A percentile compares a stretch with the other conserved stretches of the same genome.
Conservation (phyloP, 2,888 invertebrate genomes). For the Leptopilina syphax region DNA sequence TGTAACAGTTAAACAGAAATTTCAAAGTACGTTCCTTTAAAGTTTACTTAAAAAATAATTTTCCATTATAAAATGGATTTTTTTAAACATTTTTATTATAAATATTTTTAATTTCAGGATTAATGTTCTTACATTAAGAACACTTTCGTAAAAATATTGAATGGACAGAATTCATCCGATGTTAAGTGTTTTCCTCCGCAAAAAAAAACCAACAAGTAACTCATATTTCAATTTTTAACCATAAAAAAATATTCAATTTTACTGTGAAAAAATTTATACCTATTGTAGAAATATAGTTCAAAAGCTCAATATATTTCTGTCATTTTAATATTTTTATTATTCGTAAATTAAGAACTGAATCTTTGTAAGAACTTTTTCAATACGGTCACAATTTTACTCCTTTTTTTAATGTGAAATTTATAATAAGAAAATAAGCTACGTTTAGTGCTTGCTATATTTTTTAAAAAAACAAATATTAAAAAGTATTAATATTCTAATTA, state of each 20-base stretch:
- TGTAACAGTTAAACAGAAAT: constrained; percentile 7
- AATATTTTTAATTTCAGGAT: background rate
- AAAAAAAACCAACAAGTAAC: background rate
- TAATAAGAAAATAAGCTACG: too few species aligned
- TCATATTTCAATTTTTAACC: background rate
- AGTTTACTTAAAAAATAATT: too few species aligned
- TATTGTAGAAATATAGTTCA: too few species aligned
- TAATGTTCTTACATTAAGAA: constrained; percentile 36
- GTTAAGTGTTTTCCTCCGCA: background rate
- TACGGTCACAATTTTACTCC: too few species aligned
- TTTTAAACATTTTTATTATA: too few species aligned
- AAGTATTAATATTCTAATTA: too few species aligned
- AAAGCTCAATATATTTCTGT: background rate
- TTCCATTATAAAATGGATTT: too few species aligned
- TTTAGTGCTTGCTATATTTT: too few species aligned
- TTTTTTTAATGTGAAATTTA: too few species aligned
- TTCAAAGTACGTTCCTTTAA: constrained; percentile 40
- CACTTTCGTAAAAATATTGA: constrained; percentile 3
- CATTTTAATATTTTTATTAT: background rate
- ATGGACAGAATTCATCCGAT: background rate
- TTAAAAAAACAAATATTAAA: too few species aligned
- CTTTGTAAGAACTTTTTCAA: background rate
- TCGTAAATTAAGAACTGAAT: background rate
- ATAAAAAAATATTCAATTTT: background rate
- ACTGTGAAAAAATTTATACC: too few species aligned